A percentile compares a stretch with the other conserved stretches of the same genome.
These are phyloP conservation scores for Phaethornis superciliosus DNA, from an alignment of 2,113 vertebrate genomes.

Conservation along the genomic window DNA sequence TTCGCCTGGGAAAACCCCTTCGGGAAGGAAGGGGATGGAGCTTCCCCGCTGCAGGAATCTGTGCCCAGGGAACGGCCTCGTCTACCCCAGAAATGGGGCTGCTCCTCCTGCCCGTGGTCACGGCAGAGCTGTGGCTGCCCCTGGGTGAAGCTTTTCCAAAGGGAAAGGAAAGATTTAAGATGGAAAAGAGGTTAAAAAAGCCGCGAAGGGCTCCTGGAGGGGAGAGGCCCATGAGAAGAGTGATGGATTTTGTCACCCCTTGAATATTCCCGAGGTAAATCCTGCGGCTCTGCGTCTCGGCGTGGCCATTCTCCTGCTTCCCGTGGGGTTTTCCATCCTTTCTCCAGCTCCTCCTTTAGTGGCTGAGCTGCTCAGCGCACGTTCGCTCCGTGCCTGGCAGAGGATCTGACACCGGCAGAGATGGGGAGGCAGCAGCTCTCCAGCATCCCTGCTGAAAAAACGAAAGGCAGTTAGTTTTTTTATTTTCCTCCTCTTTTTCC, in stretches of 20 bases:
- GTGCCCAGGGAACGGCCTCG: background rate
- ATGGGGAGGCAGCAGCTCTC: background rate
- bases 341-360: background rate
- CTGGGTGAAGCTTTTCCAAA: background rate
- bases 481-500: rapidly evolving
- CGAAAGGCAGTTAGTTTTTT: rapidly evolving
- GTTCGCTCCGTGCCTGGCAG: background rate
- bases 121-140: background rate
- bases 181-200: background rate
- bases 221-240: rapidly evolving
- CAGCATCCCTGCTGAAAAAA: background rate
- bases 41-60: background rate
- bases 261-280: background rate
- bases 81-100: background rate
- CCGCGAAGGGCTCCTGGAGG: background rate
- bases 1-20: background rate
- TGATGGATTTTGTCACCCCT: rapidly evolving
- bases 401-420: background rate
- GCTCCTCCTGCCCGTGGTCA: rapidly evolving
- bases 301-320: rapidly evolving
- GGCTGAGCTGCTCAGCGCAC: background rate
- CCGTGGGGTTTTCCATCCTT: background rate
- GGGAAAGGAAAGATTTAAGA: background rate
- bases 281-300: background rate
- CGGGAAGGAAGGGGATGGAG: rapidly evolving